Evolutionary conservation across 2,888 invertebrate species (phyloP).

Genomic region (Scaeva pyrastri): DNA sequence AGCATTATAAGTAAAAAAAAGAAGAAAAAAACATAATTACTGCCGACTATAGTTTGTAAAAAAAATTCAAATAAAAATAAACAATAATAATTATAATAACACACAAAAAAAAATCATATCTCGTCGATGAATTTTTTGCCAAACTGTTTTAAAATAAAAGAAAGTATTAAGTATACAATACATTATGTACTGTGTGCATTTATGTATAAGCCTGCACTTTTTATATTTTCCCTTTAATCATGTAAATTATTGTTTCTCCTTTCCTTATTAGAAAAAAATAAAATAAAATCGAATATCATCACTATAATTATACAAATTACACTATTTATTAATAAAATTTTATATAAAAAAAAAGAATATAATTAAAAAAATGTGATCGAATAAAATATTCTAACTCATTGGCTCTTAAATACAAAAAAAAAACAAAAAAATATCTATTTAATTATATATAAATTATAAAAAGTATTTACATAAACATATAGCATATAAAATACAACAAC

Average conservation of each 20-base stretch:
- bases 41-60: background rate
- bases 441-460: constrained; percentile 50
- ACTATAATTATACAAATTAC: constrained; percentile 47
- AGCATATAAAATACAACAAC: constrained; percentile 30
- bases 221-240: constrained; percentile 25
- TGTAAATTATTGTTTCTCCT: constrained; percentile 31
- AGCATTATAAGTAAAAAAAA: background rate
- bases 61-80: background rate
- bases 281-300: constrained; percentile 40
- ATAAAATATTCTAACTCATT: constrained; percentile 73
- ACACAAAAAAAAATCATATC: background rate
- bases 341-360: constrained; percentile 30
- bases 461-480: constrained; percentile 49
- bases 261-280: constrained; percentile 25
- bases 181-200: constrained; percentile 49
- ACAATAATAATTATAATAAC: background rate
- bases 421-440: constrained; percentile 24
- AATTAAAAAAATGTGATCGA: constrained; percentile 67
- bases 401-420: constrained; percentile 53
- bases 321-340: constrained; percentile 57
- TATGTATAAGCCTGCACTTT: constrained; percentile 50
- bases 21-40: background rate
- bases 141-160: constrained; percentile 27
- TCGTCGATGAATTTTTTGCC: constrained; percentile 35
- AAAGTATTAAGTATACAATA: constrained; percentile 17